Evolutionary conservation across 2,888 invertebrate species (phyloP).

Genomic region (Parelbella ahira): DNA sequence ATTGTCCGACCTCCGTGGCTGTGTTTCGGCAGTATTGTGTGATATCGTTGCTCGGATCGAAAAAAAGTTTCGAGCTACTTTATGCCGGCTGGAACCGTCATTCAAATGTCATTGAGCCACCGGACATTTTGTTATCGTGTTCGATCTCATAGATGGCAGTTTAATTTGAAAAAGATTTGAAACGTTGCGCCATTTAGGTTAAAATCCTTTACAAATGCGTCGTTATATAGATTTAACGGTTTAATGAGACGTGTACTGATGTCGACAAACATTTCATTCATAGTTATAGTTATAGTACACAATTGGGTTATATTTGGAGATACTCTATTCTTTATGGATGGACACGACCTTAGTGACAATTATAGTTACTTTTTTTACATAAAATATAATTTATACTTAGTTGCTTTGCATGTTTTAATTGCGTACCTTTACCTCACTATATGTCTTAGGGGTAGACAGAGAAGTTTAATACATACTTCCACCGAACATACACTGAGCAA

Average conservation of each 20-base stretch:
- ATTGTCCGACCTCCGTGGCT: constrained; percentile 52
- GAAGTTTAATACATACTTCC: too few species aligned
- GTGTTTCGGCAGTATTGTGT: constrained; percentile 57
- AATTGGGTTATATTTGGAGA: neutral
- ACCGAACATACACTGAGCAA: too few species aligned
- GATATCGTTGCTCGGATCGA: constrained; percentile 48
- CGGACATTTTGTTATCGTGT: constrained; percentile 66
- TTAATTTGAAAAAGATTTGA: constrained; percentile 45
- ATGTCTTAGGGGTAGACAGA: too few species aligned
- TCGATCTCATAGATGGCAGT: constrained; percentile 45
- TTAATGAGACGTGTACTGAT: constrained; percentile 58
- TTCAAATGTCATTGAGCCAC: constrained; percentile 50
- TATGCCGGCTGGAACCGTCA: constrained; percentile 40
- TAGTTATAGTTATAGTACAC: constrained; percentile 3
- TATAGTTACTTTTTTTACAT: too few species aligned
- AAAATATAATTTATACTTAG: too few species aligned
- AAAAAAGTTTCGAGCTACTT: constrained; percentile 39
- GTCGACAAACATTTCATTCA: constrained; percentile 36
- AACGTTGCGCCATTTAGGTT: constrained; percentile 44
- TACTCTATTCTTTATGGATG: too few species aligned
- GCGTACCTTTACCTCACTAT: too few species aligned
- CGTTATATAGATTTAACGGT: constrained; percentile 39
- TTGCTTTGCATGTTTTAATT: too few species aligned
- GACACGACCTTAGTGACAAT: too few species aligned
- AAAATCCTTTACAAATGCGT: constrained; percentile 28